Conservation (phyloP, 2,888 invertebrate genomes). For the Cerceris ruficornis region DNA sequence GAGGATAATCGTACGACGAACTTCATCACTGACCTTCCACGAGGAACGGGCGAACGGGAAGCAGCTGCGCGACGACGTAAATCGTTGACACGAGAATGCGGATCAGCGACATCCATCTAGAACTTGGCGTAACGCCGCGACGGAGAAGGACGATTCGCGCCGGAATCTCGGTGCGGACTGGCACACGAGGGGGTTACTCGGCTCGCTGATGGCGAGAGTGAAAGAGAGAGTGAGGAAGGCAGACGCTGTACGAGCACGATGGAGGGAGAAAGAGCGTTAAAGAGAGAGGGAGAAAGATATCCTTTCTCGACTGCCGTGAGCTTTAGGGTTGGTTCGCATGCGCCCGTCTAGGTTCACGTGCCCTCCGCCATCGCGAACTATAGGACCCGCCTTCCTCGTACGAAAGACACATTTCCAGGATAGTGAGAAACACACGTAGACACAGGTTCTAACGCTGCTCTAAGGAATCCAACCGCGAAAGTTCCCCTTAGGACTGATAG, state of each 20-base stretch:
- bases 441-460: constrained; percentile 46
- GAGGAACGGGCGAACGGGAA: constrained; percentile 66
- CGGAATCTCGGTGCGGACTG: constrained; percentile 80
- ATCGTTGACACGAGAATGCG: constrained; percentile 73
- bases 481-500: constrained; percentile 57
- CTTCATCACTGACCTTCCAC: constrained; percentile 76
- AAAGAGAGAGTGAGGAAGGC: constrained; percentile 42
- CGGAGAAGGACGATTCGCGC: constrained; percentile 75
- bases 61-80: constrained; percentile 70
- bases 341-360: constrained; percentile 75
- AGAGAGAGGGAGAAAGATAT: constrained; percentile 43
- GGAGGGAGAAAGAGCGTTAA: constrained; percentile 21
- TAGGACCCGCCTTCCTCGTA: constrained; percentile 75
- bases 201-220: constrained; percentile 57
- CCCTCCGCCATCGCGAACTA: constrained; percentile 74
- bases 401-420: constrained; percentile 67
- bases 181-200: constrained; percentile 63
- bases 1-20: background rate
- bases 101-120: constrained; percentile 81
- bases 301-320: constrained; percentile 65
- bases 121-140: constrained; percentile 76
- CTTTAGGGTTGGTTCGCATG: constrained; percentile 75
- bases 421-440: constrained; percentile 68
- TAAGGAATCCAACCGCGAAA: constrained; percentile 62
- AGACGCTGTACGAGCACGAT: constrained; percentile 9